phyloP scores from a whole-genome alignment of 1,140 invertebrate genomes.

The Diplogasteroides magnus region DNA sequence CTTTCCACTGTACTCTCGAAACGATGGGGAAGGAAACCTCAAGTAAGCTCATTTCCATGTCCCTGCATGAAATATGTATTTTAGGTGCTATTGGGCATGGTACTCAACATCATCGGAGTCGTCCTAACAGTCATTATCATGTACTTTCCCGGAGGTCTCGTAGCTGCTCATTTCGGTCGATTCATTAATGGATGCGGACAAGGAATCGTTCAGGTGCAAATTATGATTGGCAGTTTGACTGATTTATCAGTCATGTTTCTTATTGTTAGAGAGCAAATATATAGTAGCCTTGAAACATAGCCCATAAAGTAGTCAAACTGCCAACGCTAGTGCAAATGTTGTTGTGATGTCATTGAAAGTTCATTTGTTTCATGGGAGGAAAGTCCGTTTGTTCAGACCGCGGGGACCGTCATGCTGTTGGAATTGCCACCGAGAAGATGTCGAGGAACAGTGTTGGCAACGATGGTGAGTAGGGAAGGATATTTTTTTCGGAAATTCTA shows the following conservation, averaged over 20 bases:
- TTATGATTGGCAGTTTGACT: no score
- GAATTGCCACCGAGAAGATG: slow-evolving; percentile 15
- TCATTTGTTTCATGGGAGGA: no score
- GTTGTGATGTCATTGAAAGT: no score
- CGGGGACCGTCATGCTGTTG: slow-evolving; percentile 17
- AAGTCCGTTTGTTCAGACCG: slow-evolving; percentile 15
- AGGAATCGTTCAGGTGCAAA: slow-evolving; percentile 20
- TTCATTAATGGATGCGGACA: slow-evolving; percentile 26
- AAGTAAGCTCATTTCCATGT: not conserved
- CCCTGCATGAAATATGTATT: not conserved
- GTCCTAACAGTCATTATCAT: slow-evolving; percentile 12
- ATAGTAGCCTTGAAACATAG: no score
- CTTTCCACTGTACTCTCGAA: slow-evolving; percentile 16
- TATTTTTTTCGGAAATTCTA: no score
- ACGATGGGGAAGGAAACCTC: slow-evolving; percentile 17
- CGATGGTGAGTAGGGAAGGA: slow-evolving; percentile 19
- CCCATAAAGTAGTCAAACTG: no score
- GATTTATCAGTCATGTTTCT: no score
- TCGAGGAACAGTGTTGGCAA: slow-evolving; percentile 19
- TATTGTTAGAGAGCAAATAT: no score
- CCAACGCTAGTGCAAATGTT: no score
- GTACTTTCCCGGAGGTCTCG: slow-evolving; percentile 10
- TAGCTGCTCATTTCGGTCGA: slow-evolving; percentile 16
- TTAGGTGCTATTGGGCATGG: slow-evolving; percentile 4
- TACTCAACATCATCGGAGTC: slow-evolving; percentile 19